These are phyloP conservation scores for Hemibagrus guttatus DNA, from an alignment of 2,797 vertebrate species.

Conservation along the genomic window DNA sequence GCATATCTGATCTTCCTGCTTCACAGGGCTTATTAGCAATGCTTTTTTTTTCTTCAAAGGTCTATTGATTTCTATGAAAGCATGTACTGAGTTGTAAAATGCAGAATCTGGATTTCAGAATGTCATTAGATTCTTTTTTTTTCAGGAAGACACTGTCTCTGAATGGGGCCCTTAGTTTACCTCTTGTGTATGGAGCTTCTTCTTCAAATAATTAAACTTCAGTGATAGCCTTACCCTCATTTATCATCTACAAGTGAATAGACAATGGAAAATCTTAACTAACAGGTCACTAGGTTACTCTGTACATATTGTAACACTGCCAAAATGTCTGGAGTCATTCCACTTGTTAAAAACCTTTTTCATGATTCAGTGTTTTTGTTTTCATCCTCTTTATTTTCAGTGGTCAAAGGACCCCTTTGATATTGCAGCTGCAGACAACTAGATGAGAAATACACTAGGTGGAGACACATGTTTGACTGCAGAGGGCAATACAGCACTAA, in stretches of 20 bases:
- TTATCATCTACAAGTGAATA: constrained; percentile 1
- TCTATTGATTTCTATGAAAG: not conserved
- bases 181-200: not conserved
- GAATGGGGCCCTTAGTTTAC: not conserved
- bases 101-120: not conserved
- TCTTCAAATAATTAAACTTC: not conserved
- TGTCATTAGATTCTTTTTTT: not conserved
- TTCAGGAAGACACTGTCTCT: not conserved
- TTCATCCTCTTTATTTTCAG: not conserved
- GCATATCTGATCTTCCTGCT: not conserved
- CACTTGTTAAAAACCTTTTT: not conserved
- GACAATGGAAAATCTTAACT: not conserved
- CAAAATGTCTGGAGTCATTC: not conserved
- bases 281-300: not conserved
- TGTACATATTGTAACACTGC: not conserved
- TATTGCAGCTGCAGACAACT: not conserved
- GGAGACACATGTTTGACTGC: not conserved
- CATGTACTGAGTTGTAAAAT: not conserved
- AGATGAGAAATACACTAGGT: not conserved
- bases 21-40: not conserved
- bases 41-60: too few species aligned
- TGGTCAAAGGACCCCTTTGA: not conserved
- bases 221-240: too few species aligned
- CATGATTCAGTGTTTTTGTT: not conserved
- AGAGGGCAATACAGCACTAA: not conserved